Evolutionary conservation across 2,888 invertebrate genomes (phyloP).

Genomic region (Seira musarum): DNA sequence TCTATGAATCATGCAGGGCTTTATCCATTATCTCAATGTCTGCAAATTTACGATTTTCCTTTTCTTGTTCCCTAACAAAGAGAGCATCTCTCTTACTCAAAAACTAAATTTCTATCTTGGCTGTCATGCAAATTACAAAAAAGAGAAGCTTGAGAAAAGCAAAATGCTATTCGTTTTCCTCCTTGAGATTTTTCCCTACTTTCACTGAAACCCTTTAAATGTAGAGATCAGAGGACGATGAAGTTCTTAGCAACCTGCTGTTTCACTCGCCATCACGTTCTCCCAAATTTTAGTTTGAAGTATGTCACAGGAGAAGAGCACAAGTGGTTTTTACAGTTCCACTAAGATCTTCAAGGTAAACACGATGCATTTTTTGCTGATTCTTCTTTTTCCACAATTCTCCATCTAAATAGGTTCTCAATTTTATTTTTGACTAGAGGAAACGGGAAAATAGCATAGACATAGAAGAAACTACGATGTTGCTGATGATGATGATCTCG

Average conservation of each 20-base stretch:
- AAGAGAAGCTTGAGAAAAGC: not conserved
- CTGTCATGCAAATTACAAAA: constrained; percentile 12
- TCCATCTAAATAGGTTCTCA: too few relatives aligned
- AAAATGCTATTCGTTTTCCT: not conserved
- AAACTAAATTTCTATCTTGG: not conserved
- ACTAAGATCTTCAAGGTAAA: not conserved
- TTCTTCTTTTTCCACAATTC: too few relatives aligned
- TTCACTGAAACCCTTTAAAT: not conserved
- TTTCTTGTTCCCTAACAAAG: constrained; percentile 5
- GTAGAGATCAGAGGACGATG: constrained; percentile 4
- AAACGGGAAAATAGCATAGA: not conserved
- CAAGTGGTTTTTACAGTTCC: constrained; percentile 4
- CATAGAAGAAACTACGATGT: not conserved
- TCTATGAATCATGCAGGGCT: constrained; percentile 49
- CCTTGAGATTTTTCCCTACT: not conserved
- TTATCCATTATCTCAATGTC: constrained; percentile 23
- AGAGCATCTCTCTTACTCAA: constrained; percentile 2
- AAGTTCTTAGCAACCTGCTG: constrained; percentile 38
- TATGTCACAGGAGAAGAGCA: not conserved
- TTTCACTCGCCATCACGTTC: constrained; percentile 44
- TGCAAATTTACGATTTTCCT: constrained; percentile 45
- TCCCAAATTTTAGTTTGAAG: not conserved
- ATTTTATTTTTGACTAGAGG: too few relatives aligned
- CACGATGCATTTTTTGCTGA: too few relatives aligned
- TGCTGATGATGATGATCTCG: not conserved